Conservation (phyloP, 2,113 vertebrate species). For the Chascanopsetta lugubris region DNA sequence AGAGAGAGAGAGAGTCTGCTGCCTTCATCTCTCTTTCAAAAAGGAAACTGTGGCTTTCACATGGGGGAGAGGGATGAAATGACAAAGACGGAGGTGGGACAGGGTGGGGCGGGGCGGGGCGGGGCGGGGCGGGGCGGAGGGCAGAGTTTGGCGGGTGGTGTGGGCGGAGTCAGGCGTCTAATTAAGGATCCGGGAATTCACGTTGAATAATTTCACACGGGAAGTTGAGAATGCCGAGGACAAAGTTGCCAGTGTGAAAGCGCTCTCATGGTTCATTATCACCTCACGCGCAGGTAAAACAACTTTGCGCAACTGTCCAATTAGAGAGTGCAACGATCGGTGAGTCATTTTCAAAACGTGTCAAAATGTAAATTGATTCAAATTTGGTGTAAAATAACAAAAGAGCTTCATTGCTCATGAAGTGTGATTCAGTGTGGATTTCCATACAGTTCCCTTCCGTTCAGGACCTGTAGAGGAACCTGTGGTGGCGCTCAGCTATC, state of each 20-base stretch:
- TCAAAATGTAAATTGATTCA: too few relatives aligned
- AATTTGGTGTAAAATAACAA: too few relatives aligned
- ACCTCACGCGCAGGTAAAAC: neutral
- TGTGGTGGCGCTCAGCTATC: too few relatives aligned
- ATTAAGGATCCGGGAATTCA: constrained; percentile 42
- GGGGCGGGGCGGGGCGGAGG: constrained; percentile 25
- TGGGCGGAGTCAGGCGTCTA: constrained; percentile 26
- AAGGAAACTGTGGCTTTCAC: constrained; percentile 59
- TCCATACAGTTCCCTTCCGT: too few relatives aligned
- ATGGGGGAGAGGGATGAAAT: constrained; percentile 53
- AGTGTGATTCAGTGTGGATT: too few relatives aligned
- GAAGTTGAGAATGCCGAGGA: constrained; percentile 16
- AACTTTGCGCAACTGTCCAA: too few relatives aligned
- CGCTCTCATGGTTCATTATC: neutral
- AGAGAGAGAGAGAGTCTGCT: constrained; percentile 21
- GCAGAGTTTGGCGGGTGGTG: constrained; percentile 42
- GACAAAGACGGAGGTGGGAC: constrained; percentile 38
- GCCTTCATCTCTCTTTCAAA: constrained; percentile 61
- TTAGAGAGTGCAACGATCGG: too few relatives aligned
- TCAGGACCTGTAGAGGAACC: too few relatives aligned
- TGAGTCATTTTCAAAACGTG: too few relatives aligned
- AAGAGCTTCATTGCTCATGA: too few relatives aligned
- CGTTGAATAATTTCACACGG: constrained; percentile 40
- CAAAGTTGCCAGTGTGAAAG: neutral
- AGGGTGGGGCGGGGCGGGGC: constrained; percentile 34